phyloP scores from a whole-genome alignment of 1,140 invertebrate genomes.

The Rhopalosiphum maidis region DNA sequence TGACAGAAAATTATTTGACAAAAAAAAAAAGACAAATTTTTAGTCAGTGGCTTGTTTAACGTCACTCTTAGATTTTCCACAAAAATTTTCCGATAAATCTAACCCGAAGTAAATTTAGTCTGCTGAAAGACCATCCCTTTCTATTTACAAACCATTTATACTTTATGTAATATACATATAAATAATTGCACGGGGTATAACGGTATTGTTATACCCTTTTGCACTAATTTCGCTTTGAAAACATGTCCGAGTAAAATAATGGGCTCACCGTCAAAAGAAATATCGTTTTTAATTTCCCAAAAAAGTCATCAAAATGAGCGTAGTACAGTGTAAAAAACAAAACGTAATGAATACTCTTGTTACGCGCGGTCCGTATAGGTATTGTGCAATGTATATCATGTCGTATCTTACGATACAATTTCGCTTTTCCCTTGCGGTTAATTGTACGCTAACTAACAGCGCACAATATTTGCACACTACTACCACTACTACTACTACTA shows the following conservation, averaged over 20 bases:
- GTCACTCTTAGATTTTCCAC: not conserved
- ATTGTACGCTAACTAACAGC: not conserved
- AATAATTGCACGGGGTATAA: not conserved
- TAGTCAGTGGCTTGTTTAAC: not conserved
- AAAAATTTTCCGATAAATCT: not conserved
- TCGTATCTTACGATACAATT: not conserved
- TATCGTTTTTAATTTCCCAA: not conserved
- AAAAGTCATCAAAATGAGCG: not conserved
- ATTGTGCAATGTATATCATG: not conserved
- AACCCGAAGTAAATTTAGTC: not conserved
- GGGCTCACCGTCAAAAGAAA: not conserved
- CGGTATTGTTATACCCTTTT: conserved; percentile 2
- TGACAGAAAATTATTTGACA: not conserved
- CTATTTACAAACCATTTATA: conserved; percentile 30
- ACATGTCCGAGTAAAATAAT: not conserved
- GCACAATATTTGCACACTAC: not conserved
- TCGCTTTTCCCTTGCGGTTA: not conserved
- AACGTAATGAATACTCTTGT: not conserved
- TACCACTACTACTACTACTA: not conserved
- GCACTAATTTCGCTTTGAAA: conserved; percentile 41
- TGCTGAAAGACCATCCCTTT: not conserved
- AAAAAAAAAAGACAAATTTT: not conserved
- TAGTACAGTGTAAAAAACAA: not conserved
- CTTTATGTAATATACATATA: not conserved
- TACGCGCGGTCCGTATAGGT: not conserved